Base-by-base conservation (phyloP, 1,140 invertebrate species). In the Metaphire vulgaris region DNA sequence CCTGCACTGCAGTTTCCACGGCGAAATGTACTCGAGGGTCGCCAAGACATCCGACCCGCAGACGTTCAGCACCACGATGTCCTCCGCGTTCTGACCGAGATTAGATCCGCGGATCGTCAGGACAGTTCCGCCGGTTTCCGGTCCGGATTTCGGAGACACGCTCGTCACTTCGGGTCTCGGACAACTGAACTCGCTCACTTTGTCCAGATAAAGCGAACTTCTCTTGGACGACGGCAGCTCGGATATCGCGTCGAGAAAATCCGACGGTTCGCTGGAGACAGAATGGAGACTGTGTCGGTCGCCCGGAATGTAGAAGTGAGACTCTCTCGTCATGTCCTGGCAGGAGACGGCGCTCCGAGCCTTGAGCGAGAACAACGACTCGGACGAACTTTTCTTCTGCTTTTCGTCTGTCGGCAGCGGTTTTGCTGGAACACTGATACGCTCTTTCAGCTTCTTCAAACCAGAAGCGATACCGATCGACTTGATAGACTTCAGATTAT, bases 1-100 rank as follows among this genome's bases (percentile, higher is more conserved):
- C 16, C 29, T 78, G 41, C 78, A 79, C 29, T 56, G 33, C 14
- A 79, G 28, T 41, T 78, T 79, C 16, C 30, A 28, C 33, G 66
- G 34, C 2, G 78, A 79, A n/a, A 78, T 41, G 71, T 78, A 74
- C 41, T 79, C 75, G 15, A 78, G 31, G 21, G 31, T 64, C 15
- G 16, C 31, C 26, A 78, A 28, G 32, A 77, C 71, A 33, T 79
- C 75, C 15, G 71, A 33, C 16, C 78, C 78, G 41, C 75, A 72
- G 66, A 79, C 41, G 29, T 64, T 72, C n/a, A 79, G 32, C 1
- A 28, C 14, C 33, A 77, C 30, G 14, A 79, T n/a, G 64, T 79
- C 78, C 21, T 21, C 56, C 33, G 26, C 14, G 21, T 66, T 68
- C 21, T 64, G 31, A 2, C 78, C 78, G 21, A 79, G 67, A 69